These are phyloP conservation scores for Toxotes chatareus DNA, from an alignment of 2,113 vertebrate genomes.

Conservation along the genomic window DNA sequence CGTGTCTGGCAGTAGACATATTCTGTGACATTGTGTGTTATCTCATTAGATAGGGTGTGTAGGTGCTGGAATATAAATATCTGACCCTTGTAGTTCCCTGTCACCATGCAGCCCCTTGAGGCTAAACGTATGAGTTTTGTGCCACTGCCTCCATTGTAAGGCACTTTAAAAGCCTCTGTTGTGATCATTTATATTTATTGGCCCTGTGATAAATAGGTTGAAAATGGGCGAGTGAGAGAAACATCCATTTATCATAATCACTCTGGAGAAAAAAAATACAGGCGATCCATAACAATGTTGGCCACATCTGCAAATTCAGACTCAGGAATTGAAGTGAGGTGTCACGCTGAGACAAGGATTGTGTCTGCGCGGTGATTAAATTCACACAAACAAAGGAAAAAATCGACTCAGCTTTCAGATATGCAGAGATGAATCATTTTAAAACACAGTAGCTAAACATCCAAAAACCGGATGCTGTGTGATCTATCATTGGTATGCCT, in stretches of 20 bases:
- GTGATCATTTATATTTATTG: conserved; percentile 40
- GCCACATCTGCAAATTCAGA: conserved; percentile 54
- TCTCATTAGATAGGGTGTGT: background rate
- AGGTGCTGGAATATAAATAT: conserved; percentile 32
- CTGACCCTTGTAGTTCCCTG: conserved; percentile 25
- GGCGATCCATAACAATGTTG: conserved; percentile 49
- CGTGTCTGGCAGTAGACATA: background rate
- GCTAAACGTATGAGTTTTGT: conserved; percentile 22
- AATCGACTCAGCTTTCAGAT: conserved; percentile 26
- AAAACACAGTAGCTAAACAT: conserved; percentile 42
- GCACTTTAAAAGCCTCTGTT: conserved; percentile 31
- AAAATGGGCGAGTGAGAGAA: conserved; percentile 28
- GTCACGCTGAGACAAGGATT: conserved; percentile 49
- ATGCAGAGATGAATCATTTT: conserved; percentile 42
- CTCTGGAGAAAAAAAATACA: conserved; percentile 32
- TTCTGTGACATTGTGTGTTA: conserved; percentile 23
- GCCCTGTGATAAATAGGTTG: conserved; percentile 43
- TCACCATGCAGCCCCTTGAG: conserved; percentile 17
- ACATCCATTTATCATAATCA: conserved; percentile 69
- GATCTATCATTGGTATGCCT: conserved; percentile 23
- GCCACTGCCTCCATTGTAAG: conserved; percentile 13
- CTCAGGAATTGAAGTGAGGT: conserved; percentile 50
- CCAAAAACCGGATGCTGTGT: conserved; percentile 21
- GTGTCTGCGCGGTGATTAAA: conserved; percentile 55
- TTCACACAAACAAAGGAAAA: conserved; percentile 43